These are phyloP conservation scores for Microctenopoma steveboyesi DNA, from an alignment of 2,797 vertebrate genomes.

Conservation along the genomic window DNA sequence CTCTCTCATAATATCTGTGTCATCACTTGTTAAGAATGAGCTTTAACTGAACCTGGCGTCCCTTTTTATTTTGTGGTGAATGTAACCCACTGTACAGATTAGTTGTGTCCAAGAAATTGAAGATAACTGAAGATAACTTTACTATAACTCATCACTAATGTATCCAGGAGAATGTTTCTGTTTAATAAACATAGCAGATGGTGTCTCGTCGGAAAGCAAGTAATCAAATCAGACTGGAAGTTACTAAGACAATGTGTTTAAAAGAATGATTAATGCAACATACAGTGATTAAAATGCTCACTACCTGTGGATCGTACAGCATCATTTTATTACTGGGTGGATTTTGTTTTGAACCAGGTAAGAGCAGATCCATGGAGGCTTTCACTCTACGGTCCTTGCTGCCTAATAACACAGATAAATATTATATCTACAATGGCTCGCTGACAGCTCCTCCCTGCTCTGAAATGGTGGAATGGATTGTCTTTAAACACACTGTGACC, in stretches of 20 bases:
- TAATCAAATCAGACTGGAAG: too few relatives aligned
- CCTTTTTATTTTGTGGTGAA: not conserved
- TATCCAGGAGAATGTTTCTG: not conserved
- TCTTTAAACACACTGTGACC: slow-evolving; percentile 91
- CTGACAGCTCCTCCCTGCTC: slow-evolving; percentile 92
- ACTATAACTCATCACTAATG: not conserved
- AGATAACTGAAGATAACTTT: too few relatives aligned
- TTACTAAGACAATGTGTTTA: too few relatives aligned
- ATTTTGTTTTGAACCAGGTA: slow-evolving; percentile 81
- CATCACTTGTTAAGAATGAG: not conserved
- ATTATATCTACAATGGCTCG: slow-evolving; percentile 96
- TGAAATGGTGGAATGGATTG: slow-evolving; percentile 93
- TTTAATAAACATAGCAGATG: not conserved
- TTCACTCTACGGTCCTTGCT: slow-evolving; percentile 89
- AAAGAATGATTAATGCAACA: too few relatives aligned
- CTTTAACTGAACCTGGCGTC: not conserved
- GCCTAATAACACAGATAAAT: slow-evolving; percentile 92
- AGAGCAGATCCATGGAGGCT: slow-evolving; percentile 86
- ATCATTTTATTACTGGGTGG: not conserved
- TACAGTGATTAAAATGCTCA: not conserved
- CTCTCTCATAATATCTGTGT: not conserved
- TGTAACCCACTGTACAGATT: not conserved
- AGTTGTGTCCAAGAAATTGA: not conserved
- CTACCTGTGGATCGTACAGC: not conserved
- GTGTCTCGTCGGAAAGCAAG: not conserved